Base-by-base conservation (phyloP, 2,888 invertebrate species). In the Carcina quercana region DNA sequence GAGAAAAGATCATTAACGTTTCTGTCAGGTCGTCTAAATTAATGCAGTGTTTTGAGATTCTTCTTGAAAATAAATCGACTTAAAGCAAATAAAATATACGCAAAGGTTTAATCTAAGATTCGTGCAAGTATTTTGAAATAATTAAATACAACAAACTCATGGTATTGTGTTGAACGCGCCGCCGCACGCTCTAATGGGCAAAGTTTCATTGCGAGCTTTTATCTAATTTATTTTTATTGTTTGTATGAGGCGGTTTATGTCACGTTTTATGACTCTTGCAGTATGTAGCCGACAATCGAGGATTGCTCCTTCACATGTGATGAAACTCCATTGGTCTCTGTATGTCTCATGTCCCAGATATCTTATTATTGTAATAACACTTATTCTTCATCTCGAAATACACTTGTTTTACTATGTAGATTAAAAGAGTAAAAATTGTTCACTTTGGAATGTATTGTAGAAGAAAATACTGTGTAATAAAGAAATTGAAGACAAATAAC, bases 221-320 rank as follows among this genome's bases (percentile, higher is more conserved):
- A 72, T 76, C 72, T 79, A 71, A 79, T 80, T 78, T 80, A 76
- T 75, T 79, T 79, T 80, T 79, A 80, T 70, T 69, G 75, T 75
- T n/a, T 76, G 63, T 70, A 73, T 73, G 67, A 69, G 61, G 52
- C 67, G 51, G 64, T 73, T 75, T 72, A 78, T 67, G 73, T 56
- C 48, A 53, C 56, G 53, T 73, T 76, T 75, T 73, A 76, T 67
- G 65, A 57, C 62, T 58, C 51, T 59, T 57, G 47, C 55, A 60
- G 62, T 65, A 63, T 61, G 65, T 61, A n/a, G n/a, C n/a, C n/a
- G n/a, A 68, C 57, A 61, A 62, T 66, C 54, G 59, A 56, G 52
- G 50, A 39, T 38, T 35, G 30, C 17, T 17, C 13, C 11, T 22
- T 19, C 15, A 30, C 30, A 30, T 20, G 30, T 30, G 30, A 13